Conservation (phyloP, 2,888 invertebrate species). For the Hyalella azteca region DNA sequence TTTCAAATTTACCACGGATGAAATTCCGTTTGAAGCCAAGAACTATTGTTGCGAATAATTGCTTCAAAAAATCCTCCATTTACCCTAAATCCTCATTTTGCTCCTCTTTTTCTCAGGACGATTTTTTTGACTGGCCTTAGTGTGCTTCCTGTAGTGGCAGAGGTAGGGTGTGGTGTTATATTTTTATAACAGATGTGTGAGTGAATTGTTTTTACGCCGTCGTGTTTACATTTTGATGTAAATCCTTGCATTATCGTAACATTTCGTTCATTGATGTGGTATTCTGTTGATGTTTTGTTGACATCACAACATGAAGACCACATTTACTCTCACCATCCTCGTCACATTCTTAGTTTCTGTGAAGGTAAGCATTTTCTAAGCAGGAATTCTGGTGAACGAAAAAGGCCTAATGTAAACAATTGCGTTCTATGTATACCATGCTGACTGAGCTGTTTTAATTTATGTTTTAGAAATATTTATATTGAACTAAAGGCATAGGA, state of each 20-base stretch:
- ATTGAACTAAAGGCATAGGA: too few relatives aligned
- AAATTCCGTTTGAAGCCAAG: neutral
- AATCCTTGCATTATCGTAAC: constrained; percentile 20
- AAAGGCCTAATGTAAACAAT: too few relatives aligned
- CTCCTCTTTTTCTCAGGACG: neutral
- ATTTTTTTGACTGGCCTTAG: neutral
- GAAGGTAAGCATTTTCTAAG: neutral
- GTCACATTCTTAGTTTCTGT: neutral
- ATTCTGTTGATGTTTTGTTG: neutral
- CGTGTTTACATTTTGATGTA: constrained; percentile 27
- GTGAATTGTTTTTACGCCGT: constrained; percentile 19
- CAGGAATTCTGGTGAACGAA: too few relatives aligned
- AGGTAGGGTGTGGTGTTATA: constrained; percentile 25
- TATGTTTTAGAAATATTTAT: too few relatives aligned
- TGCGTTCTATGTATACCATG: too few relatives aligned
- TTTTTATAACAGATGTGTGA: constrained; percentile 32
- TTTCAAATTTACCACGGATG: neutral
- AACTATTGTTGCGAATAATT: neutral
- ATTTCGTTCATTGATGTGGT: constrained; percentile 24
- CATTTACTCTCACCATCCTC: neutral
- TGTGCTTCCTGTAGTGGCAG: constrained; percentile 32
- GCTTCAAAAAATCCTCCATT: neutral
- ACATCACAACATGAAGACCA: neutral
- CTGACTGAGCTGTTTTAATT: too few relatives aligned
- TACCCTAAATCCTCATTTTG: constrained; percentile 4